Evolutionary conservation across 2,113 vertebrate genomes (phyloP).

Genomic region (Chauna torquata): DNA sequence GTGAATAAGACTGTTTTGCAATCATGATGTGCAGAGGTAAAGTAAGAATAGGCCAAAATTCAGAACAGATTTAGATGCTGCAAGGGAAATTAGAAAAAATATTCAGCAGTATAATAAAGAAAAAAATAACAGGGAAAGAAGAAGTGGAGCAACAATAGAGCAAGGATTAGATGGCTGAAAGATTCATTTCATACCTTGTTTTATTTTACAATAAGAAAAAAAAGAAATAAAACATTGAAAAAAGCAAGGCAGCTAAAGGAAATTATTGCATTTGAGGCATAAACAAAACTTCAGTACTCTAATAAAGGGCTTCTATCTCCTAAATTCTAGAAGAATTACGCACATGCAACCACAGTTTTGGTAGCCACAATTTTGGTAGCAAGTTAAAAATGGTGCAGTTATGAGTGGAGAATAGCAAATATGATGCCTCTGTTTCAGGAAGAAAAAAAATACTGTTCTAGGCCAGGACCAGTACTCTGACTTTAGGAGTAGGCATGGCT

Average conservation of each 20-base stretch:
- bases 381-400: background rate
- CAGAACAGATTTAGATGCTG: background rate
- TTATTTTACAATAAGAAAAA: background rate
- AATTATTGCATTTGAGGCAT: background rate
- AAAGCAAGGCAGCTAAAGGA: background rate
- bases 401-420: background rate
- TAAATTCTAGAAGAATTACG: background rate
- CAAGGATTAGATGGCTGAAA: background rate
- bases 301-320: background rate
- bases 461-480: background rate
- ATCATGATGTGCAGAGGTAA: background rate
- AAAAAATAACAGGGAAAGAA: background rate
- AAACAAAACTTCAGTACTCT: background rate
- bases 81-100: background rate
- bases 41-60: background rate
- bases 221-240: background rate
- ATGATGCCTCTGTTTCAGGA: background rate
- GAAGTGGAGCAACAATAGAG: background rate
- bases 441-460: background rate
- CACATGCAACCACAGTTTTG: background rate
- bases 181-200: background rate
- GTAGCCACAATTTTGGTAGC: background rate
- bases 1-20: background rate
- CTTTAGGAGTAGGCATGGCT: background rate
- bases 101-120: background rate